Base-by-base conservation (phyloP, 2,797 vertebrate species). In the Acipenser ruthenus region DNA sequence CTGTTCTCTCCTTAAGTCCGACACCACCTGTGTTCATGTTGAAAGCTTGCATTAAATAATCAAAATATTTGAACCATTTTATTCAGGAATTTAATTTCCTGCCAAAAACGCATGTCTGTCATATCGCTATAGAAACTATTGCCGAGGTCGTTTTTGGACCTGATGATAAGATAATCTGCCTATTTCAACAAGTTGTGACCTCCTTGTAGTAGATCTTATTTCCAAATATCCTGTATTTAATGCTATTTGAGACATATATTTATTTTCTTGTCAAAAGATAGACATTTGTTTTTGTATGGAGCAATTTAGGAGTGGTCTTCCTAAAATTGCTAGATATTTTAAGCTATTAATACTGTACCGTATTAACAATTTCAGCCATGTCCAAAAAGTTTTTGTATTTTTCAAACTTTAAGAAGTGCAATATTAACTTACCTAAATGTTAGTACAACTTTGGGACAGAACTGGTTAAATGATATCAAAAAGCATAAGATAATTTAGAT, bases 151-250 rank as follows among this genome's bases (percentile, higher is more conserved):
- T 58, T 11, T n/a, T 58, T 58, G 55, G 15, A 58, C n/a, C 7
- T 13, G 55, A 58, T 13, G 15, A 58, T 58, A n/a, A 58, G 11
- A 12, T 13, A 11, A 4, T n/a, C 12, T 58, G 10, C 1, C 12
- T 58, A 11, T 58, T 7, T 58, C 15, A 7, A n/a, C 37, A 13
- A 2, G n/a, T 55, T 58, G 12, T 58, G 55, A 58, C 55, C 55
- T 58, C 12, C 55, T 58, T 11, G 55, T n/a, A n/a, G 11, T 10
- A 58, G 55, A 58, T 58, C 55, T 58, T 11, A 13, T 58, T 58
- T 58, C 55, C 55, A 58, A 58, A 58, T 58, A 58, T 58, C 55
- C 55, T 58, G 55, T 11, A 58, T 58, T 58, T 58, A 58, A 58
- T 58, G 12, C 55, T n/a, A 58, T 58, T 58, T 13, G 11, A 58